Conservation (phyloP, 2,797 vertebrate species). For the Channallabes apus region DNA sequence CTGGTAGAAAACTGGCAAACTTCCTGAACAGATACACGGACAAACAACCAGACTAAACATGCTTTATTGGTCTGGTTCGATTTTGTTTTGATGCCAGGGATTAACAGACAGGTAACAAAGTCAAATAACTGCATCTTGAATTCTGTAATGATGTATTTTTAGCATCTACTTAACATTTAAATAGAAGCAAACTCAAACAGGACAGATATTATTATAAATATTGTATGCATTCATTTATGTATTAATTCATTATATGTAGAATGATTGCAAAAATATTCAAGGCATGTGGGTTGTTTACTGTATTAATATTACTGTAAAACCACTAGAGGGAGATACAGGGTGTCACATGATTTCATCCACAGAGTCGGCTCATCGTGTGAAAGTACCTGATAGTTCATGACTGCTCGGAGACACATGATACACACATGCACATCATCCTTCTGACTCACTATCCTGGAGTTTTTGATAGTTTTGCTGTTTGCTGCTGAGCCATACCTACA, state of each 20-base stretch:
- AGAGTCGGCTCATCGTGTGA: background rate
- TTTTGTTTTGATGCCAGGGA: background rate
- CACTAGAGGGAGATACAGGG: conserved; percentile 42
- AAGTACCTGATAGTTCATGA: conserved; percentile 98
- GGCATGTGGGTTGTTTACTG: too few relatives aligned
- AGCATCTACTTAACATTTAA: too few relatives aligned
- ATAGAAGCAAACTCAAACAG: background rate
- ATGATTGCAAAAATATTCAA: background rate
- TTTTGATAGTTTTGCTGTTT: conserved; percentile 91
- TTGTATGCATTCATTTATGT: background rate
- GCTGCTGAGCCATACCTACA: conserved; percentile 85
- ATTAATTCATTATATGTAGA: background rate
- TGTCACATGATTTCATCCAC: conserved; percentile 9
- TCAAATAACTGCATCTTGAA: background rate
- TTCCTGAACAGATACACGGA: background rate
- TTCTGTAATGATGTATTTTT: too few relatives aligned
- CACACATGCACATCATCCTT: conserved; percentile 98
- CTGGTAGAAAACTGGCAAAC: background rate
- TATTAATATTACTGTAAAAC: background rate
- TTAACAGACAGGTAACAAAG: background rate
- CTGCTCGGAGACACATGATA: conserved; percentile 94
- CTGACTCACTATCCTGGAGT: conserved; percentile 93
- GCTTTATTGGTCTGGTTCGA: background rate
- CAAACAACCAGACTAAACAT: background rate
- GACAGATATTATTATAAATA: background rate